Evolutionary conservation across 2,888 invertebrate species (phyloP), one percentile per base, ranked within the genome.

Genomic region (Calliphora vomitoria): DNA sequence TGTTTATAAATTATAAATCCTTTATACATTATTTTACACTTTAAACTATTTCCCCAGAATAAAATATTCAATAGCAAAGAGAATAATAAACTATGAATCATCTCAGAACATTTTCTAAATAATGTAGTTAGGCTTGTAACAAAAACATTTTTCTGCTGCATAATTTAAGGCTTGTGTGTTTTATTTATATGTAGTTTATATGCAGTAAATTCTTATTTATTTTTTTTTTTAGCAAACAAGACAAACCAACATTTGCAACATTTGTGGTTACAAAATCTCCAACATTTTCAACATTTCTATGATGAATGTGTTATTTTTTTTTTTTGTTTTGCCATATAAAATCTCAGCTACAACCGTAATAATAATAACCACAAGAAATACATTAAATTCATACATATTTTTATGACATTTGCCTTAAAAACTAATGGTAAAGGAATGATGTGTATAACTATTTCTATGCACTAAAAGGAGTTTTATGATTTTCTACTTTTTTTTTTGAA

Each of bases 331-430:
- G 13, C n/a, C 11, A 62, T 41, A 74, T 20, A 18, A 11, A 68
- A 81, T 50, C 78, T 35, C 71, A 76, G 79, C 66, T 50, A 69
- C 79, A 44, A 75, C 18, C 78, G 71, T 66, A 82, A 75, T 31
- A 82, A 47, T 20, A 68, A 66, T 68, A 82, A 82, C 69, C 69
- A 64, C 74, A 86, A 41, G 58, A 87, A 84, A 84, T 82, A 78
- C 68, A 69, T 87, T 81, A 82, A 84, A 84, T 81, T 81, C 78
- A 82, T 81, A 83, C 55, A 75, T 72, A 85, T 87, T 83, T 84
- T 78, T 82, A 62, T 79, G 81, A 69, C 74, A 69, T 82, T 69
- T 82, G 64, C 20, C 4, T 50, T 15, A n/a, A 18, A 74, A 66
- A 82, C 53, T 69, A 31, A 38, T 41, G 18, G 55, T 25, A 82